Base-by-base conservation (phyloP, 2,113 vertebrate genomes). In the Pampusana beccarii region DNA sequence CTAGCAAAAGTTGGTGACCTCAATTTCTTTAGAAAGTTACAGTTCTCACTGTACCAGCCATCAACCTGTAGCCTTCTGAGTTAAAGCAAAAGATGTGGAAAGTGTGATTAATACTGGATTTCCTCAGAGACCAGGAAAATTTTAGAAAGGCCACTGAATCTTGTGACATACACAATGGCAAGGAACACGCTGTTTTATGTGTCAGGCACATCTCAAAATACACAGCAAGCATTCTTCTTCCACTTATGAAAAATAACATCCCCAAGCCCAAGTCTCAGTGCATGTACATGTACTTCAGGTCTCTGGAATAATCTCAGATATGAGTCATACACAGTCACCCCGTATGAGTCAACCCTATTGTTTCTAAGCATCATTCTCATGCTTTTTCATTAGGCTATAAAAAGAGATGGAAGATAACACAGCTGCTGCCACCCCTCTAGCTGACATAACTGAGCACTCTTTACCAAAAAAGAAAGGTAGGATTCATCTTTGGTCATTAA, bases 331-430 rank as follows among this genome's bases (percentile, higher is more conserved):
- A 62, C 44, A 90, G 54, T 88, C 84, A 95, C 19, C 40, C 62
- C 44, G 82, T 82, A 69, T 93, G 95, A 93, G 66, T 95, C 93
- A 96, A 73, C 46, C 31, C 36, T 58, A 70, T 71, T 94, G 79
- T 94, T 90, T 93, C 75, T 88, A 74, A 86, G 82, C 38, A 77
- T 91, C 36, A 48, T 92, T 82, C 64, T 69, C 50, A 54, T 2
- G 34, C 29, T 80, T 92, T 86, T 93, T 72, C 29, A 53, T 78
- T 40, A 86, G 69, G 50, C 46, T 96, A 82, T 86, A 87, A 92
- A 93, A 95, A 89, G 80, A 88, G 61, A 89, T 81, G 72, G 48
- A 48, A 66, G 57, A 36, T 61, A 88, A 90, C 56, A 50, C 36
- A 86, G 56, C 29, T 70, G 51, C 34, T 38, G 16, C 71, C 60